Conservation (phyloP, 2,888 invertebrate genomes). For the Dasypogon diadema region DNA sequence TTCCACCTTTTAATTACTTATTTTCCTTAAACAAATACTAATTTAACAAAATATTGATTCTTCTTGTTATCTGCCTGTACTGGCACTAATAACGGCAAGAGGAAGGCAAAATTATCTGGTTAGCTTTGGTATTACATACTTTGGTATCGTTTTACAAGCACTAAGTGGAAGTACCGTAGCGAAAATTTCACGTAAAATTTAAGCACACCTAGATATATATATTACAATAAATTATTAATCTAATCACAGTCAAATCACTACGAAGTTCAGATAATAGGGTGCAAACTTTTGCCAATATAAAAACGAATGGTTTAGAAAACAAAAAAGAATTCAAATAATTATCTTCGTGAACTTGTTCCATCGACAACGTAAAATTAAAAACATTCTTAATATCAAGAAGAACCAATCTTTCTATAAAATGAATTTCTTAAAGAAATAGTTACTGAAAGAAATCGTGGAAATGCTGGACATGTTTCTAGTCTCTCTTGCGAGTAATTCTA, state of each 20-base stretch:
- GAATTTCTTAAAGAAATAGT: not conserved
- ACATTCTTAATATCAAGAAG: slow-evolving; percentile 8
- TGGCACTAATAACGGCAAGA: slow-evolving; percentile 4
- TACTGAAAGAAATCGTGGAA: not conserved
- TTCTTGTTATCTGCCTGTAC: slow-evolving; percentile 12
- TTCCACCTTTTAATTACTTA: slow-evolving; percentile 13
- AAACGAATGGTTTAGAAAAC: not conserved
- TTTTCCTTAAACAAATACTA: slow-evolving; percentile 2
- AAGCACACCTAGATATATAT: not conserved
- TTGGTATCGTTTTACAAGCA: not conserved
- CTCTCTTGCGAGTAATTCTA: slow-evolving; percentile 2
- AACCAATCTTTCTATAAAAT: slow-evolving; percentile 5
- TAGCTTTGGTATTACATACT: not conserved
- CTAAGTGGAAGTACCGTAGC: not conserved
- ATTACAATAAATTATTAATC: slow-evolving; percentile 13
- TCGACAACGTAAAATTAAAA: not conserved
- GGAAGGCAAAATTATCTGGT: slow-evolving; percentile 1
- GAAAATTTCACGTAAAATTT: slow-evolving; percentile 1
- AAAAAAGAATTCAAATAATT: no score
- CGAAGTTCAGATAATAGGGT: slow-evolving; percentile 7
- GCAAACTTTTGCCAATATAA: slow-evolving; percentile 5
- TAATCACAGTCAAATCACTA: slow-evolving; percentile 26
- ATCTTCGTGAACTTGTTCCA: not conserved
- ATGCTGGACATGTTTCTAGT: not conserved
- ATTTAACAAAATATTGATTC: slow-evolving; percentile 11